Conservation (phyloP, 1,140 invertebrate species). For the Diploscapter pachys region DNA sequence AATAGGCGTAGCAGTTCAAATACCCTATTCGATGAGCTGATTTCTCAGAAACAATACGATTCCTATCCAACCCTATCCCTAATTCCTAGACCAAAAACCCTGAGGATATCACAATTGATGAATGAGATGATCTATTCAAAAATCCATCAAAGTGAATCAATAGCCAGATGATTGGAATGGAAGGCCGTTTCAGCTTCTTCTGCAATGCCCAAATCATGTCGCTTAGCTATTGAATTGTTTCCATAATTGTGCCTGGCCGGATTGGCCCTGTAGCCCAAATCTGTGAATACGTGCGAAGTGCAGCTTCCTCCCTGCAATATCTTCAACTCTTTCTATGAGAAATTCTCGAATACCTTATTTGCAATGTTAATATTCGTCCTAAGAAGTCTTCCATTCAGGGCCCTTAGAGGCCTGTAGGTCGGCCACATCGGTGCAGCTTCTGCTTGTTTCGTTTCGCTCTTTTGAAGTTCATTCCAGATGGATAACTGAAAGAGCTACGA, state of each 20-base stretch:
- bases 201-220: no score
- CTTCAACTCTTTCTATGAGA: neutral
- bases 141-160: no score
- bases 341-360: constrained; percentile 59
- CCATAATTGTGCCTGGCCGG: constrained; percentile 27
- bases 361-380: constrained; percentile 94
- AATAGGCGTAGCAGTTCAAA: no score
- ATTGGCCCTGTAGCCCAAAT: constrained; percentile 53
- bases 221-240: no score
- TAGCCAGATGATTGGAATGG: no score
- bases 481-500: constrained; percentile 69
- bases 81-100: no score
- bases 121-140: no score
- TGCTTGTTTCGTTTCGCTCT: constrained; percentile 75
- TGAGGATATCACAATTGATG: no score
- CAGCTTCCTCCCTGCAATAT: constrained; percentile 37
- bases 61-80: no score
- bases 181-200: no score
- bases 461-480: constrained; percentile 78
- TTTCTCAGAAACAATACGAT: no score
- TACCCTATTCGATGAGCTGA: no score
- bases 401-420: constrained; percentile 85
- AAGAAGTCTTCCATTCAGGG: constrained; percentile 82
- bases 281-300: constrained; percentile 50
- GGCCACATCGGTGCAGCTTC: constrained; percentile 81